Base-by-base conservation (phyloP, 2,888 invertebrate genomes). In the Nomada ruficornis region DNA sequence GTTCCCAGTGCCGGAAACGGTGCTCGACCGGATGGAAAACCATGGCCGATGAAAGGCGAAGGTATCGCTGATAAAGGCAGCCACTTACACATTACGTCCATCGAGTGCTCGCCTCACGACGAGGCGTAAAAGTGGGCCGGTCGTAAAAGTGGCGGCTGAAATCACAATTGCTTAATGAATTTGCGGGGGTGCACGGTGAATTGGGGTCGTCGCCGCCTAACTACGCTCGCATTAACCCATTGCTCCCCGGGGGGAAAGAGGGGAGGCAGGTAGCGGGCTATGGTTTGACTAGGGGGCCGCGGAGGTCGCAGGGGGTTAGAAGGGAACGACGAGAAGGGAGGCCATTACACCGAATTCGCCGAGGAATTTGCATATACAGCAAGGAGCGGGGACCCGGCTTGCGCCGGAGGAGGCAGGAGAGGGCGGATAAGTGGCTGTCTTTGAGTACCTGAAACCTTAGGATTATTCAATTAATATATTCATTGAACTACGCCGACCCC, bases 401-500 rank as follows among this genome's bases (percentile, higher is more conserved):
- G 54, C 44, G 18, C 67, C 42, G 52, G 80, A 60, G 62, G 68
- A 54, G 71, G 15, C 54, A 36, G 47, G 70, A 36, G 70, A 55
- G 42, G 23, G 18, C 13, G 82, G 82, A 89, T 85, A 85, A 89
- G 89, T 82, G 85, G 77, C 84, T 86, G 86, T 89, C 86, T 89
- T 88, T 85, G 86, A 91, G 88, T 86, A 80, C 82, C 83, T 85
- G 85, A 82, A 85, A 82, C 83, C 83, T 82, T 76, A 75, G 83
- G 87, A 87, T 90, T 86, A 89, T 89, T 89, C 87, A 84, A 89
- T 89, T 90, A 90, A 90, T 89, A 83, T 88, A 90, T 90, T 91
- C 89, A 88, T 91, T 87, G 86, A 83, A 83, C 81, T 63, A 73
- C 65, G 71, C 69, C 60, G 10, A 15, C n/a, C n/a, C 13, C 3